A percentile compares a stretch with the other conserved stretches of the same genome.
phyloP scores from a whole-genome alignment of 30 jellyfish, hydroid and myxozoan genomes.

The Catostylus mosaicus region DNA sequence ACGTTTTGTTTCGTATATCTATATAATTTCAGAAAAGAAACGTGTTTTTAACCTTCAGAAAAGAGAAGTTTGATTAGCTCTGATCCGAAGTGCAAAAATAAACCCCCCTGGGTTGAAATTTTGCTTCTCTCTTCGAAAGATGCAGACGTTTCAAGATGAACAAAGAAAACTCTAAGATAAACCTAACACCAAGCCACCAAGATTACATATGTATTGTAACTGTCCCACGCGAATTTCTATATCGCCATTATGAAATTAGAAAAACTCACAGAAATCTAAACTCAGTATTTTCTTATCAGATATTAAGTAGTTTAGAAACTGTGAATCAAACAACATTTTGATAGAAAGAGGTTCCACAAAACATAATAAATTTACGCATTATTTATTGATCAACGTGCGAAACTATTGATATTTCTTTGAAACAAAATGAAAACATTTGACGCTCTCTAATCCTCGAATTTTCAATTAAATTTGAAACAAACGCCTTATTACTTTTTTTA shows the following conservation, averaged over 20 bases:
- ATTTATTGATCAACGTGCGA: not conserved
- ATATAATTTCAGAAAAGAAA: too few relatives aligned
- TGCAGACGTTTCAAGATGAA: not conserved
- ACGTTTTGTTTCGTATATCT: too few relatives aligned
- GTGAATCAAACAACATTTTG: not conserved
- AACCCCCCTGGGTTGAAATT: too few relatives aligned
- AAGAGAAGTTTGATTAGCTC: too few relatives aligned
- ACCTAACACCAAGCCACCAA: not conserved
- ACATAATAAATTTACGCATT: not conserved
- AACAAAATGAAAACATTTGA: not conserved
- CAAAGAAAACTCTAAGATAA: not conserved
- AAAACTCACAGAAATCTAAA: not conserved
- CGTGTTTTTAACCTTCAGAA: too few relatives aligned
- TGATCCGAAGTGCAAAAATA: too few relatives aligned
- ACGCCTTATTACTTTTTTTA: too few relatives aligned
- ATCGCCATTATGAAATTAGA: not conserved
- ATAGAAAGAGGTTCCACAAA: not conserved
- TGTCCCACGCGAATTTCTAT: constrained; percentile 11
- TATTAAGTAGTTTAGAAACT: not conserved
- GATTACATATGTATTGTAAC: constrained; percentile 1
- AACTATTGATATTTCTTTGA: not conserved
- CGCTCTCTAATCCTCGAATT: not conserved
- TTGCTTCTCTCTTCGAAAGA: not conserved
- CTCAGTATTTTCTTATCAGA: not conserved
- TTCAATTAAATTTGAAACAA: not conserved